A percentile compares a stretch with the other conserved stretches of the same genome.
These are phyloP conservation scores for Diadophis punctatus DNA, from an alignment of 2,113 vertebrate genomes.

Conservation along the genomic window DNA sequence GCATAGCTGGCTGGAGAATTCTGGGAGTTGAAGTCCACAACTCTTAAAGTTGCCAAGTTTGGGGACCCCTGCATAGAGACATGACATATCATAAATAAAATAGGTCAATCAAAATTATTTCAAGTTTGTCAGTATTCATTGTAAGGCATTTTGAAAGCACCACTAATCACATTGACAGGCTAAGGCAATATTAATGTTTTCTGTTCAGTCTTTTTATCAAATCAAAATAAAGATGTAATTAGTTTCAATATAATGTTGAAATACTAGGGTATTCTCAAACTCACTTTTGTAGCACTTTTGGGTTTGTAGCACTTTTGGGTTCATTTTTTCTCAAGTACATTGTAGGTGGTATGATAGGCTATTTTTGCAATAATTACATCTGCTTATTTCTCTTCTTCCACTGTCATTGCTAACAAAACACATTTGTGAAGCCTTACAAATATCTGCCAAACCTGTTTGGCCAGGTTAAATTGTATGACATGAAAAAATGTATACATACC, in stretches of 20 bases:
- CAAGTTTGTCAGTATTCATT: neutral
- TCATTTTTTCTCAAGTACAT: neutral
- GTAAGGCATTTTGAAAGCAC: neutral
- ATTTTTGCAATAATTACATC: neutral
- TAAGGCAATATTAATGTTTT: neutral
- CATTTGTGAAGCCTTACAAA: neutral
- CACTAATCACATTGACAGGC: neutral
- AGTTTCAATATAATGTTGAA: neutral
- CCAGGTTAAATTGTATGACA: neutral
- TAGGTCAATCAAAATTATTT: neutral
- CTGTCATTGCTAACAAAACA: neutral
- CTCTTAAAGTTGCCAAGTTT: no score
- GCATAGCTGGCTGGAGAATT: no score
- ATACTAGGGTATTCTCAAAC: neutral
- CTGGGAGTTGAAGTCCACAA: no score
- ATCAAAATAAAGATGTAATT: neutral
- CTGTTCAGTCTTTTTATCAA: neutral
- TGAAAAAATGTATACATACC: neutral
- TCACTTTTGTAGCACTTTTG: neutral
- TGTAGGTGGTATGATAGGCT: neutral
- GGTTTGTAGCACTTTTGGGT: neutral
- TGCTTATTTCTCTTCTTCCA: neutral
- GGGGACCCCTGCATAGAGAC: no score
- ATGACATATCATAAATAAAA: neutral
- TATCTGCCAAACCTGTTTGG: constrained; percentile 8